phyloP scores from a whole-genome alignment of 2,113 vertebrate species.

The Montifringilla adamsi region DNA sequence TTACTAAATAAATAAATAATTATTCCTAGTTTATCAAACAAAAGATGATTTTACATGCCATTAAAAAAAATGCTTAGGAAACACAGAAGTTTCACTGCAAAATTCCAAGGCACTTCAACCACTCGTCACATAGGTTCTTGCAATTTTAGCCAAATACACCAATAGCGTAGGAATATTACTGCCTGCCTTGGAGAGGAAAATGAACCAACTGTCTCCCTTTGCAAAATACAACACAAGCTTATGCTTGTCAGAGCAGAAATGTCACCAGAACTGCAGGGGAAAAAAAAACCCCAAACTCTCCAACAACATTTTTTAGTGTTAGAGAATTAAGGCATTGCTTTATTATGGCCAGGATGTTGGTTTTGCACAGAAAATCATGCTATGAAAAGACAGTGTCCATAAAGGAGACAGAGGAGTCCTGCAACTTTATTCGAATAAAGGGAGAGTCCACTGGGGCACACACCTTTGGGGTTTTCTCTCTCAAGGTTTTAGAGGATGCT shows the following conservation, averaged over 20 bases:
- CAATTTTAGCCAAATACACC: neutral
- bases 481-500: neutral
- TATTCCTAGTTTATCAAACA: neutral
- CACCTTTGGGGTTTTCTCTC: accelerated
- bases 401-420: neutral
- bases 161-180: neutral
- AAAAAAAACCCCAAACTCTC: too few species aligned
- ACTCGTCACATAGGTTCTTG: neutral
- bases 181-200: neutral
- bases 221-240: neutral
- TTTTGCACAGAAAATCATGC: neutral
- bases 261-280: neutral
- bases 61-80: neutral
- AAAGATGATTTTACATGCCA: neutral
- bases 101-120: neutral
- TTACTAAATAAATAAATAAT: neutral
- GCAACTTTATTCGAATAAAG: neutral
- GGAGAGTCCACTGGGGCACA: too few species aligned
- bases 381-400: neutral
- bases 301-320: neutral
- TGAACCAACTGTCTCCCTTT: neutral
- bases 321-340: neutral
- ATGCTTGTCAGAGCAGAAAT: neutral
- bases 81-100: neutral
- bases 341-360: neutral